Base-by-base conservation (phyloP, 2,113 vertebrate genomes). In the Sminthopsis crassicaudata region DNA sequence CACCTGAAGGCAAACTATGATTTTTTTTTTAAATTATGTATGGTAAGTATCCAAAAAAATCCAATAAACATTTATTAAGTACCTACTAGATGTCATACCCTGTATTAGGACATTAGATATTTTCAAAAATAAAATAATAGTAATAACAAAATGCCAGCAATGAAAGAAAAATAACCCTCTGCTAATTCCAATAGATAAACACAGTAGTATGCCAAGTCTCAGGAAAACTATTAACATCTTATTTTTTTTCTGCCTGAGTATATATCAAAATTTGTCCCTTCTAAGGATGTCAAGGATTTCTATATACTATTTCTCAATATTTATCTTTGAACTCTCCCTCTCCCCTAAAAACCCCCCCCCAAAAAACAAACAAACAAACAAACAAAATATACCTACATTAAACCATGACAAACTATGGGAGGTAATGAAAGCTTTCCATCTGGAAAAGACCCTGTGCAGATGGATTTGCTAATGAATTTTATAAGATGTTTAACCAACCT, bases 401-500 rank as follows among this genome's bases (percentile, higher is more conserved):
- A 97, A 97, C 90, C 42, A 93, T 95, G 95, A 95, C 96, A 96
- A 96, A 97, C 97, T 95, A 97, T 94, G 84, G 95, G 53, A 2
- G 9, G 91, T 97, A 95, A 96, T 96, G 95, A 97, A 97, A 93
- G 22, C 93, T 97, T 97, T 91, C 96, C 97, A 98, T 96, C 97
- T 97, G 97, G 97, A 97, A 95, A 97, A 94, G 96, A 94, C 95
- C 89, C 84, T 10, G 95, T 97, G 95, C 97, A 97, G 97, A 97
- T 97, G 97, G 95, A 97, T 97, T 96, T 97, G 92, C 95, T 97
- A 97, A 97, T 97, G 92, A 97, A 96, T 97, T 96, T 97, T 98
- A 98, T 97, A 96, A 97, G 95, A 97, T 97, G 97, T 96, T 98
- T 98, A 98, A 98, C 97, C 94, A 97, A 97, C 94, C 97, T 97